These are phyloP conservation scores for Aleiodes testaceus DNA, from an alignment of 2,888 invertebrate genomes.

Conservation along the genomic window DNA sequence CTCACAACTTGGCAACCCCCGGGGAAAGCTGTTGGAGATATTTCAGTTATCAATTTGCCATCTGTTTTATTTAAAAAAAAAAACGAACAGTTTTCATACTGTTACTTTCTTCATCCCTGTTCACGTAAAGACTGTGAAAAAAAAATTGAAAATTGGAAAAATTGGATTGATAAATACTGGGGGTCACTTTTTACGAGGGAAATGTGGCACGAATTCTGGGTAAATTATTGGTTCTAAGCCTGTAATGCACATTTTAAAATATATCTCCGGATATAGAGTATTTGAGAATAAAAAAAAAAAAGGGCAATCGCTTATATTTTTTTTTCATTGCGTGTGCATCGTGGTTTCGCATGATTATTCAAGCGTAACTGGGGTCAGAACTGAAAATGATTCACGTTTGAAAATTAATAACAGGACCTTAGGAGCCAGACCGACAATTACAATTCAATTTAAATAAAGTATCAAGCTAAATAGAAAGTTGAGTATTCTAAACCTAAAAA, in stretches of 20 bases:
- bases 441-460: slow-evolving; percentile 21
- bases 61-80: neutral
- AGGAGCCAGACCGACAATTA: slow-evolving; percentile 21
- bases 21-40: neutral
- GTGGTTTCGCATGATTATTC: slow-evolving; percentile 20
- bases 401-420: slow-evolving; percentile 17
- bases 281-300: slow-evolving; percentile 8
- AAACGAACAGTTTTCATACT: neutral
- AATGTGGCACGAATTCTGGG: slow-evolving; percentile 5
- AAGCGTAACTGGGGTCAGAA: slow-evolving; percentile 12
- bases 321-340: slow-evolving; percentile 10
- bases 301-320: neutral
- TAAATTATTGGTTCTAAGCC: slow-evolving; percentile 25
- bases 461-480: slow-evolving; percentile 26
- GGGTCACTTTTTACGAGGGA: neutral
- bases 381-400: slow-evolving; percentile 20
- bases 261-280: neutral
- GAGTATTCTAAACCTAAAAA: neutral
- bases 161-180: slow-evolving; percentile 18
- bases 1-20: slow-evolving; percentile 10
- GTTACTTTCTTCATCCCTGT: slow-evolving; percentile 16
- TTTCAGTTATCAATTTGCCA: slow-evolving; percentile 6
- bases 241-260: slow-evolving; percentile 7
- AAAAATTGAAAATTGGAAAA: slow-evolving; percentile 4
- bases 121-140: neutral